Evolutionary conservation across 2,888 invertebrate genomes (phyloP), one percentile per base, ranked within the genome.

Genomic region (Pandemis cinnamomeana): DNA sequence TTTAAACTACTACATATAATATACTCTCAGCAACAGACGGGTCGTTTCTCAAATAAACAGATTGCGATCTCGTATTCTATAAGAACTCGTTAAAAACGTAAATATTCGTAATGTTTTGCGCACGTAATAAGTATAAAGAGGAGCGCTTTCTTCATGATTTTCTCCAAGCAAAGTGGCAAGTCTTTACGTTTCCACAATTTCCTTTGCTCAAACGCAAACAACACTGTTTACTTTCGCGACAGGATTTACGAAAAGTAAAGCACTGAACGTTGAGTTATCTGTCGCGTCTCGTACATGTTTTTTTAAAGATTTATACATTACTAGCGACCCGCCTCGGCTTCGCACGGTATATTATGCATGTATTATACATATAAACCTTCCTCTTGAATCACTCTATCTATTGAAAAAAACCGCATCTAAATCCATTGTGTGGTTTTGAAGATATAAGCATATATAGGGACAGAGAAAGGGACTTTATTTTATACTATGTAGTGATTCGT

Each of bases 171-270:
- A 53, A 10, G 41, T 41, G 10, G 48, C 10, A n/a, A 53, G 46
- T 67, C 53, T 67, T 8, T 67, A 67, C 51, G 51, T 10, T 13
- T 53, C 67, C 41, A 67, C 67, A 67, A 67, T 67, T 67, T 53
- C n/a, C 15, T 67, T 42, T n/a, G n/a, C 53, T 53, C n/a, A 6
- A 67, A 53, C 67, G 41, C n/a, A 67, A 67, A 67, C 67, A 67
- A n/a, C n/a, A 11, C 36, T 53, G 67, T 51, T 67, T 53, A 53
- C 53, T 5, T 67, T 67, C 53, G 27, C 36, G 67, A 42, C 63
- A 61, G 61, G 53, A 53, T 53, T 67, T 67, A 15, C 51, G 11
- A 64, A 64, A 44, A 62, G 53, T 53, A n/a, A 51, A 41, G 41
- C 36, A 36, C 10, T 20, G 44, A 11, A 11, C 3, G 27, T 7